Conservation (phyloP, 2,888 invertebrate genomes). For the Eupithecia pulchellata region DNA sequence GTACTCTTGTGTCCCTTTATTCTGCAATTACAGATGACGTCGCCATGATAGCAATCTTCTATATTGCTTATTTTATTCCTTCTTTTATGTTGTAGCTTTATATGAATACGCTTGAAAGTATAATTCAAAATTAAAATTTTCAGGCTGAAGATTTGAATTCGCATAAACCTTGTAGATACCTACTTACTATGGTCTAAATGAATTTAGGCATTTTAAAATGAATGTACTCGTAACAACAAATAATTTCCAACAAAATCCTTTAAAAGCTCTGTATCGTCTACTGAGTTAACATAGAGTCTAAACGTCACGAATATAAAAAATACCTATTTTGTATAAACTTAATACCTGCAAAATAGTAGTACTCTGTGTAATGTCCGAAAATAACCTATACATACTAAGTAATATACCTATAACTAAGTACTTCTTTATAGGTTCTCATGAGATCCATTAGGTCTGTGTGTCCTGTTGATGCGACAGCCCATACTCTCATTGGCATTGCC, state of each 20-base stretch:
- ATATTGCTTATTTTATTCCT: conserved; percentile 67
- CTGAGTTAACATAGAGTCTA: background rate
- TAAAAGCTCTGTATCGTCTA: background rate
- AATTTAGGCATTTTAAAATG: background rate
- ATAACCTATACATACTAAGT: too few species aligned
- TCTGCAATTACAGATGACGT: conserved; percentile 78
- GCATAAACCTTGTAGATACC: background rate
- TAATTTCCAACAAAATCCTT: background rate
- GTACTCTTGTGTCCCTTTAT: conserved; percentile 80
- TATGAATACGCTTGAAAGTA: background rate
- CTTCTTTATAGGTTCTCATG: conserved; percentile 17
- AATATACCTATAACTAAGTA: too few species aligned
- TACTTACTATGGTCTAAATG: too few species aligned
- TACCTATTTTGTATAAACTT: background rate
- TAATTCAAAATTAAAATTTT: background rate
- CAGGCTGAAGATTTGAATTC: background rate
- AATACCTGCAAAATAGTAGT: conserved; percentile 21
- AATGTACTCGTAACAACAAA: background rate
- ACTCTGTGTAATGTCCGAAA: too few species aligned
- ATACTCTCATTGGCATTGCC: conserved; percentile 50
- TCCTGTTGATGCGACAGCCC: conserved; percentile 36
- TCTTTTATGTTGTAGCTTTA: conserved; percentile 11
- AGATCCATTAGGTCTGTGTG: conserved; percentile 34
- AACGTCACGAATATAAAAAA: background rate
- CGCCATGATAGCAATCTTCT: conserved; percentile 68